Base-by-base conservation (phyloP, 2,888 invertebrate species). In the Eilema griseolum region DNA sequence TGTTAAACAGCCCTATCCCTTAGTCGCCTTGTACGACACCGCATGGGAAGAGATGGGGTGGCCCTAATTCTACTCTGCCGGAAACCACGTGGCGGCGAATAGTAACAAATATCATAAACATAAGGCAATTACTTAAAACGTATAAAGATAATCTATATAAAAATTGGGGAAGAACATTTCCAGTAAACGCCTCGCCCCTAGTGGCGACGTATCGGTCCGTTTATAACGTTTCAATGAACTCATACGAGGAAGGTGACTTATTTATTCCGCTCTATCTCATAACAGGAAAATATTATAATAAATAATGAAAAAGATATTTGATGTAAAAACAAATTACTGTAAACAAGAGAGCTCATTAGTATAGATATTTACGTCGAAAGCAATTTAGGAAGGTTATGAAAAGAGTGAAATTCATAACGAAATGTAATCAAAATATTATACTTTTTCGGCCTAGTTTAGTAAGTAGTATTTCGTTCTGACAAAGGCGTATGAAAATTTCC, bases 161-260 rank as follows among this genome's bases (percentile, higher is more conserved):
- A 63, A 46, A 63, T 46, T 46, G n/a, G 20, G n/a, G 3, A 41
- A 62, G 8, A 16, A 37, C 23, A 61, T 37, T 37, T 37, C 23
- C 23, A 61, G 4, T 62, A 24, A 10, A 62, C 24, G 0, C 16
- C 3, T 24, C 1, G 24, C 24, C 24, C 16, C 24, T 11, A 14
- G 26, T 26, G 3, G 10, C 5, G 16, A 16, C 52, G 10, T 52
- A 46, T 46, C 20, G 1, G 41, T 16, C 20, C 46, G 46, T 46
- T 20, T 20, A 20, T 52, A 52, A 52, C n/a, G n/a, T 52, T 52
- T 52, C 52, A 52, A 52, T n/a, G 52, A 52, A 52, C 52, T 52
- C 20, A n/a, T n/a, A n/a, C 52, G 64, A 52, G 46, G 28, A 72
- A 71, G 60, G 63, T 72, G 73, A 76, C 70, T 73, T 68, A 70